These are phyloP conservation scores for Pelobates fuscus DNA, from an alignment of 2,113 vertebrate species.

Conservation along the genomic window DNA sequence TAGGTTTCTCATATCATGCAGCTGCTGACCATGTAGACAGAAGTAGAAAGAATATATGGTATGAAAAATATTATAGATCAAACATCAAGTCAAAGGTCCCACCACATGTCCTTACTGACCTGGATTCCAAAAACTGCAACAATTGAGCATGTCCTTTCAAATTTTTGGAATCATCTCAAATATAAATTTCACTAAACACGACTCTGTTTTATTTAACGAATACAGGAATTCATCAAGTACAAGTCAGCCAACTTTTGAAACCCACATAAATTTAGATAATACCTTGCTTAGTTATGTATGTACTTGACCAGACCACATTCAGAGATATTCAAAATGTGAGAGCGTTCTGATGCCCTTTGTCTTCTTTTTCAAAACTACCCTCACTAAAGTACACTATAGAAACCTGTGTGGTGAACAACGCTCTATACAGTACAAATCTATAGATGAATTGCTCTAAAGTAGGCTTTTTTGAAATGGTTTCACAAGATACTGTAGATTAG, in stretches of 20 bases:
- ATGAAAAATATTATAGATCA: not conserved
- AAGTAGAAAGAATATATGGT: not conserved
- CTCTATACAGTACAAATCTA: not conserved
- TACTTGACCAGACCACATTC: not conserved
- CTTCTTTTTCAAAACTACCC: not conserved
- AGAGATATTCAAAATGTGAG: not conserved
- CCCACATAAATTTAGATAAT: not conserved
- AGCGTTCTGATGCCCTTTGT: not conserved
- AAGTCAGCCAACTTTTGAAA: not conserved
- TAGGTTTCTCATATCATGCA: slow-evolving; percentile 33
- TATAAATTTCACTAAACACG: no score
- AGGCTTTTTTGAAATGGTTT: not conserved
- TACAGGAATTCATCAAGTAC: not conserved
- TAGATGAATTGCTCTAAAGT: not conserved
- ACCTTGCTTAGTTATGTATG: not conserved
- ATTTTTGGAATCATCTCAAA: no score
- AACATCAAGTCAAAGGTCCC: not conserved
- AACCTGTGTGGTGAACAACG: not conserved
- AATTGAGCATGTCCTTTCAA: no score
- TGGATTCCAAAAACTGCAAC: not conserved
- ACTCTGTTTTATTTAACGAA: no score
- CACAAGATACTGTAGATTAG: not conserved
- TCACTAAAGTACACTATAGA: not conserved
- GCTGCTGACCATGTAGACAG: slow-evolving; percentile 28
- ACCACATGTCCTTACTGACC: not conserved